phyloP scores from a whole-genome alignment of 2,113 vertebrate species.

The Callocephalon fimbriatum region DNA sequence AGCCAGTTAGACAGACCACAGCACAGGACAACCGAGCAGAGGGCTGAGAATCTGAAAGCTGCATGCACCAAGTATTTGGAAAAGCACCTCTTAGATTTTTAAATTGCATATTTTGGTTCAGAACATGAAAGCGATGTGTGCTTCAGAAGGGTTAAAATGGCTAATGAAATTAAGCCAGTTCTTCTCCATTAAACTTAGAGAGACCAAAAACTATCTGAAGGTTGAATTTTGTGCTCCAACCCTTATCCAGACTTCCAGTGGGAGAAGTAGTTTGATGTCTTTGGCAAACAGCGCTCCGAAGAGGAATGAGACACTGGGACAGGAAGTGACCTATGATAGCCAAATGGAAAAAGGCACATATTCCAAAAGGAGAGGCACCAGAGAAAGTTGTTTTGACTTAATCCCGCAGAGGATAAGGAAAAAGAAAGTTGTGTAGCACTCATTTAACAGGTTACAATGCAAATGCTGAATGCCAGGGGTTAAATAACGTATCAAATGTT shows the following conservation, averaged over 20 bases:
- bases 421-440: slow-evolving; percentile 62
- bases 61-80: slow-evolving; percentile 64
- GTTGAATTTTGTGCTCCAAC: slow-evolving; percentile 3
- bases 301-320: slow-evolving; percentile 69
- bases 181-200: neutral
- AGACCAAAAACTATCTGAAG: neutral
- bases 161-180: neutral
- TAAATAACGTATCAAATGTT: slow-evolving; percentile 60
- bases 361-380: slow-evolving; percentile 76
- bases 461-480: slow-evolving; percentile 67
- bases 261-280: slow-evolving; percentile 59
- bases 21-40: neutral
- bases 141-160: slow-evolving; percentile 54
- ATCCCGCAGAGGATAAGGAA: slow-evolving; percentile 66
- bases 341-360: slow-evolving; percentile 77
- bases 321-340: slow-evolving; percentile 69
- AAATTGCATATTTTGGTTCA: slow-evolving; percentile 72
- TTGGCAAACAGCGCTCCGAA: slow-evolving; percentile 74
- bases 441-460: slow-evolving; percentile 53
- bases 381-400: slow-evolving; percentile 73
- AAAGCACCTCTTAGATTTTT: slow-evolving; percentile 68
- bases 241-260: neutral
- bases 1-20: neutral
- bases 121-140: slow-evolving; percentile 52
- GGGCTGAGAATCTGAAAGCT: slow-evolving; percentile 35